A percentile compares a stretch with the other conserved stretches of the same genome.
Conservation (phyloP, 1,140 invertebrate genomes). For the Spodoptera litura region DNA sequence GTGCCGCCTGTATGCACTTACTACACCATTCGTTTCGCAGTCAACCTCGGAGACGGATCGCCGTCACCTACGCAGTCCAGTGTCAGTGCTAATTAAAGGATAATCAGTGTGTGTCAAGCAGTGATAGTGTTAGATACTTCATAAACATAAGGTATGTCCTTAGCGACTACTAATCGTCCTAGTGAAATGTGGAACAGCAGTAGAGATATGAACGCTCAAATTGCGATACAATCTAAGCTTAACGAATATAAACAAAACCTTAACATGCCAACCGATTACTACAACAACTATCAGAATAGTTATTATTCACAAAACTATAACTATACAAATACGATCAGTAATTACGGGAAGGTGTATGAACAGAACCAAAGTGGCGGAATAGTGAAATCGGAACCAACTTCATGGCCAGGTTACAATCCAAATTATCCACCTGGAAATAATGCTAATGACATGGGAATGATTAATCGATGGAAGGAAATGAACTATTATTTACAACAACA, state of each 20-base stretch:
- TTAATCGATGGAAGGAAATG: slow-evolving; percentile 74
- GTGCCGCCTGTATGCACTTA: slow-evolving; percentile 73
- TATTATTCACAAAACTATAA: slow-evolving; percentile 65
- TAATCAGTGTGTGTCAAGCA: slow-evolving; percentile 56
- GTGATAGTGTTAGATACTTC: slow-evolving; percentile 47
- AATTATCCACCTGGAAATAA: slow-evolving; percentile 63
- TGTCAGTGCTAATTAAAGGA: slow-evolving; percentile 54
- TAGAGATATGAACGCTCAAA: slow-evolving; percentile 67
- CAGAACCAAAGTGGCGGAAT: slow-evolving; percentile 53
- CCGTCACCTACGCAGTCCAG: slow-evolving; percentile 76
- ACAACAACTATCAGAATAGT: slow-evolving; percentile 68
- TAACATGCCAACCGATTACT: slow-evolving; percentile 52
- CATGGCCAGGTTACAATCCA: slow-evolving; percentile 68
- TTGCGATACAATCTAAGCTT: slow-evolving; percentile 63
- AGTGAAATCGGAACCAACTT: slow-evolving; percentile 71
- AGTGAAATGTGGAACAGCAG: slow-evolving; percentile 78
- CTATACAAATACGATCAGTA: slow-evolving; percentile 58
- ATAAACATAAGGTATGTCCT: slow-evolving; percentile 72
- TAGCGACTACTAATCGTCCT: slow-evolving; percentile 69
- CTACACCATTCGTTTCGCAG: slow-evolving; percentile 82
- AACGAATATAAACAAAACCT: slow-evolving; percentile 66
- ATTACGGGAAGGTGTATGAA: slow-evolving; percentile 55
- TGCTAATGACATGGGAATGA: slow-evolving; percentile 64
- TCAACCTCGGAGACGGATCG: slow-evolving; percentile 69
- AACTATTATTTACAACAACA: slow-evolving; percentile 69